phyloP scores from a whole-genome alignment of 2,797 vertebrate species.

The Argyrosomus regius region DNA sequence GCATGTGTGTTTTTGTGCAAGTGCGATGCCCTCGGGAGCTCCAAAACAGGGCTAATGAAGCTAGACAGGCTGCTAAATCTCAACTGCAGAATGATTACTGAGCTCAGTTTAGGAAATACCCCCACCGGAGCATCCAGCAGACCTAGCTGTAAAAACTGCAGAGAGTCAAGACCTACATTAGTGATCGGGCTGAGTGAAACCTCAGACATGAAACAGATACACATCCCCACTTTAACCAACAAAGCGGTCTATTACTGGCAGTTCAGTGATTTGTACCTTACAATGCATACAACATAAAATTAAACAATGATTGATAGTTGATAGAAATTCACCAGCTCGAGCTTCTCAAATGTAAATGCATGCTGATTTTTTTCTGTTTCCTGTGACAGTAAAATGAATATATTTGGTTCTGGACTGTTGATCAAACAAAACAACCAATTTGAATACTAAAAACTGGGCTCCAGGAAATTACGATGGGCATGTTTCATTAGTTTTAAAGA shows the following conservation, averaged over 20 bases:
- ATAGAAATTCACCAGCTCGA: not conserved
- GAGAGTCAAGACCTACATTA: constrained; percentile 26
- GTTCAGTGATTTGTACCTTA: not conserved
- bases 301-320: no score
- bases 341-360: not conserved
- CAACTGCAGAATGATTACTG: constrained; percentile 63
- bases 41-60: constrained; percentile 71
- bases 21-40: constrained; percentile 43
- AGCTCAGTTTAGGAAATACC: constrained; percentile 66
- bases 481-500: not conserved
- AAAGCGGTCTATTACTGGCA: not conserved
- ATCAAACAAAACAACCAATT: not conserved
- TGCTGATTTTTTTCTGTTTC: no score
- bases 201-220: constrained; percentile 14
- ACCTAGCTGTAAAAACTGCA: constrained; percentile 29
- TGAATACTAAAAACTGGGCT: not conserved
- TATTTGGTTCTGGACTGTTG: not conserved
- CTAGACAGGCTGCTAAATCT: constrained; percentile 64
- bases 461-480: not conserved
- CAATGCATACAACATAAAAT: no score
- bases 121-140: constrained; percentile 42
- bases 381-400: not conserved
- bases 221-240: not conserved
- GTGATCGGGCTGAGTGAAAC: constrained; percentile 24
- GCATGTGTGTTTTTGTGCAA: not conserved